Percentiles rank a stretch among this genome's conserved stretches.
These are phyloP conservation scores for Mastomys coucha DNA, from an alignment of 2,113 vertebrate species.

Conservation along the genomic window DNA sequence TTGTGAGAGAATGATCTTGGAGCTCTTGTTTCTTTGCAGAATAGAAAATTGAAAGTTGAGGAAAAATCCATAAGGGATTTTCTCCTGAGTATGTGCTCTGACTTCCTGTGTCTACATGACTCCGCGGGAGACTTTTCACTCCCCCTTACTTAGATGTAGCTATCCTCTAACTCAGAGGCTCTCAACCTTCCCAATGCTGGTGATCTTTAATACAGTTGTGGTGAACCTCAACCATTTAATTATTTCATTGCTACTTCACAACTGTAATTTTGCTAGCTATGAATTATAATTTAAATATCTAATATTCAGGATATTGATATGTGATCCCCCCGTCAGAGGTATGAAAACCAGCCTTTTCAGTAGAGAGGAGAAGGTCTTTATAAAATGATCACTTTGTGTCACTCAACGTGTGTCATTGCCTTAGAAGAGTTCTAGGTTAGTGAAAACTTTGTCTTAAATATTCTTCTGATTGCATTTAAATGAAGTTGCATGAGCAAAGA, in stretches of 20 bases:
- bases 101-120: background rate
- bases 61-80: background rate
- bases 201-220: background rate
- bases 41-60: background rate
- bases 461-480: constrained; percentile 48
- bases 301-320: background rate
- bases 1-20: background rate
- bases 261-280: background rate
- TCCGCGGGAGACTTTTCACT: constrained; percentile 9
- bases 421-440: constrained; percentile 2
- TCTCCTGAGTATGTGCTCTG: background rate
- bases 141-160: background rate
- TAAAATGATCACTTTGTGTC: background rate
- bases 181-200: background rate
- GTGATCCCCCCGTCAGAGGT: background rate
- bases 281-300: background rate
- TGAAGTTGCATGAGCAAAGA: constrained; percentile 53
- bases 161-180: background rate
- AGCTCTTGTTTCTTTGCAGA: background rate
- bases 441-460: constrained; percentile 44
- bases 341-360: constrained; percentile 6
- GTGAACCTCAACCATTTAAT: background rate
- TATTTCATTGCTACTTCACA: background rate
- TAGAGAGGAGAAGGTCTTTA: background rate
- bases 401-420: background rate